A percentile compares a stretch with the other conserved stretches of the same genome.
These are phyloP conservation scores for Anarhynchus alexandrinus DNA, from an alignment of 2,113 vertebrate genomes.

Conservation along the genomic window DNA sequence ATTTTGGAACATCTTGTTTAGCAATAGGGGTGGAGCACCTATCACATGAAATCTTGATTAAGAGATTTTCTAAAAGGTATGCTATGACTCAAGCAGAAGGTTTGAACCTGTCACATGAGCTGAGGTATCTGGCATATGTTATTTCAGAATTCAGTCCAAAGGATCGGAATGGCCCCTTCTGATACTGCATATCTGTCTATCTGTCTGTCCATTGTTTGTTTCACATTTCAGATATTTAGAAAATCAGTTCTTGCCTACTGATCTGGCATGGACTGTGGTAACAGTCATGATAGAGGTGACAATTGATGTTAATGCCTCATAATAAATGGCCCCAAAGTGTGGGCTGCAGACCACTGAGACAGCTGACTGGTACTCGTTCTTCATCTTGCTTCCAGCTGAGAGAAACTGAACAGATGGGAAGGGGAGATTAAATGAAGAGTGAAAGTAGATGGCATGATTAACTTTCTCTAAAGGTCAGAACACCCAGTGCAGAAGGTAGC, in stretches of 20 bases:
- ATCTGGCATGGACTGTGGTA: background rate
- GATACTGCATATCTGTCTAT: background rate
- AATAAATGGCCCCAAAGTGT: constrained; percentile 49
- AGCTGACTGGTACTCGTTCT: constrained; percentile 49
- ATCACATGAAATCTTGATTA: constrained; percentile 14
- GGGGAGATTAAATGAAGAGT: constrained; percentile 62
- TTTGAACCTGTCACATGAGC: background rate
- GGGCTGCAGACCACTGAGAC: constrained; percentile 43
- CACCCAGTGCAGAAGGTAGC: constrained; percentile 33
- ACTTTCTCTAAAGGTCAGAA: constrained; percentile 65
- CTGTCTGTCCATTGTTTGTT: background rate
- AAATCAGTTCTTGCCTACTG: background rate
- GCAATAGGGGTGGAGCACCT: constrained; percentile 4
- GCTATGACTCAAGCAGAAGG: constrained; percentile 7
- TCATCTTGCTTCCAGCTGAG: constrained; percentile 60
- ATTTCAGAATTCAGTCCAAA: background rate
- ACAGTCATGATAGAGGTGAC: background rate
- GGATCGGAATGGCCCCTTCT: background rate
- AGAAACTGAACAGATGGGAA: constrained; percentile 61
- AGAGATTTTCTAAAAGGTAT: background rate
- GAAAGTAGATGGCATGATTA: constrained; percentile 62
- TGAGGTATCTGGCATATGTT: background rate
- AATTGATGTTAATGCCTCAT: constrained; percentile 20
- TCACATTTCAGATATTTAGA: background rate
- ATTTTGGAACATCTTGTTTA: constrained; percentile 44